Conservation (phyloP, 2,797 vertebrate genomes). For the Nothura maculosa region DNA sequence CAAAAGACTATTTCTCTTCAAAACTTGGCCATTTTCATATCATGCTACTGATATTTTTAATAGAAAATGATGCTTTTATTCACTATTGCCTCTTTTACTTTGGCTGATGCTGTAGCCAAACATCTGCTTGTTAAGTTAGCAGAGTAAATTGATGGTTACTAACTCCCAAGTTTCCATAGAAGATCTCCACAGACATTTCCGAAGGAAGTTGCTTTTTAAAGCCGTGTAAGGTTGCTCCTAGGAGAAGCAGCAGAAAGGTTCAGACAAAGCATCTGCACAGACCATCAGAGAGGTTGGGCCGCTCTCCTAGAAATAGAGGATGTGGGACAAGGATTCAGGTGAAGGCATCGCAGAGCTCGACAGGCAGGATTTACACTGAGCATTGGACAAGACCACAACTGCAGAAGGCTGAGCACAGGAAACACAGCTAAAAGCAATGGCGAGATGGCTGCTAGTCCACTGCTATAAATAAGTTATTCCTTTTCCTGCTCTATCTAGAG, state of each 20-base stretch:
- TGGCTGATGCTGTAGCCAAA: slow-evolving; percentile 31
- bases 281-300: background rate
- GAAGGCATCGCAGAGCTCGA: background rate
- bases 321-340: background rate
- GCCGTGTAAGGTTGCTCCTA: background rate
- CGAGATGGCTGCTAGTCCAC: background rate
- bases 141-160: background rate
- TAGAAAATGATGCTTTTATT: slow-evolving; percentile 32
- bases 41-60: slow-evolving; percentile 42
- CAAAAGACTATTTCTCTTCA: slow-evolving; percentile 70
- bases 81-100: slow-evolving; percentile 9
- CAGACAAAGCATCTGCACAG: background rate
- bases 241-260: background rate
- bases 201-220: background rate
- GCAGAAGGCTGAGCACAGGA: background rate
- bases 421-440: background rate
- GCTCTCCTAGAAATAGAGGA: background rate
- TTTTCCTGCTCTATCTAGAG: background rate
- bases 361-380: background rate
- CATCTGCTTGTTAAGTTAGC: slow-evolving; percentile 43
- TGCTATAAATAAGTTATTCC: background rate
- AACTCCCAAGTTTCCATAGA: background rate
- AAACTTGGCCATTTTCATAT: slow-evolving; percentile 45
- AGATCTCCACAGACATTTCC: background rate
- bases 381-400: background rate